Percentiles rank a stretch among this genome's conserved stretches.
Evolutionary conservation across 2,113 vertebrate species (phyloP).

Genomic region (Cervus canadensis): DNA sequence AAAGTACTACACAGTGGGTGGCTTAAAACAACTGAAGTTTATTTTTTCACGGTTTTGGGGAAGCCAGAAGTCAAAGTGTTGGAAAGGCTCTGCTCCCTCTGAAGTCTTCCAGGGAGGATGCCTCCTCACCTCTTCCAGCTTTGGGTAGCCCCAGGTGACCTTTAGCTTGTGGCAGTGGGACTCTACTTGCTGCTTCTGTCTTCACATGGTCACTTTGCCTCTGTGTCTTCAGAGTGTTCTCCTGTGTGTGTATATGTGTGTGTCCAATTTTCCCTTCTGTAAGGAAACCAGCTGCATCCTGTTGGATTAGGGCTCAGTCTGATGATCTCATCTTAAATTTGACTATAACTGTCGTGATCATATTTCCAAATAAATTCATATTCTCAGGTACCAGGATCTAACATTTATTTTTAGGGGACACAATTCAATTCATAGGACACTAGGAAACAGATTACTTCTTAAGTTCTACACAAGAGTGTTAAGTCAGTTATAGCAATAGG

Average conservation of each 20-base stretch:
- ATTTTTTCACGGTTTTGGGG: background rate
- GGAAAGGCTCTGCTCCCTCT: background rate
- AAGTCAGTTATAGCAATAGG: background rate
- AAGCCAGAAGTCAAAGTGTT: background rate
- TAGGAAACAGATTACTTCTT: background rate
- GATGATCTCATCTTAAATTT: background rate
- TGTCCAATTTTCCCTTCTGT: background rate
- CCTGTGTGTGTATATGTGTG: background rate
- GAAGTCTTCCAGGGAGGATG: background rate
- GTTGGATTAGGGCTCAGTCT: background rate
- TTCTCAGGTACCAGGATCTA: background rate
- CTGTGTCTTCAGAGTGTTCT: background rate
- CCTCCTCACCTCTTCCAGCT: background rate
- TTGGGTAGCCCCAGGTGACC: rapidly evolving
- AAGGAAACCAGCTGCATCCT: background rate
- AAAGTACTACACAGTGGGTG: background rate
- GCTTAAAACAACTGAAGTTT: background rate
- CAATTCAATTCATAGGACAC: background rate
- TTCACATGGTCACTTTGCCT: background rate
- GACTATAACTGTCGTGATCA: background rate
- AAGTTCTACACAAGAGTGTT: background rate
- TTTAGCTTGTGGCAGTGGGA: background rate
- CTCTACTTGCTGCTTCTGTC: background rate
- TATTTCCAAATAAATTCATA: background rate
- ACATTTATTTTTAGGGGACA: background rate